Conservation (phyloP, 2,113 vertebrate genomes). For the Xerus inauris region DNA sequence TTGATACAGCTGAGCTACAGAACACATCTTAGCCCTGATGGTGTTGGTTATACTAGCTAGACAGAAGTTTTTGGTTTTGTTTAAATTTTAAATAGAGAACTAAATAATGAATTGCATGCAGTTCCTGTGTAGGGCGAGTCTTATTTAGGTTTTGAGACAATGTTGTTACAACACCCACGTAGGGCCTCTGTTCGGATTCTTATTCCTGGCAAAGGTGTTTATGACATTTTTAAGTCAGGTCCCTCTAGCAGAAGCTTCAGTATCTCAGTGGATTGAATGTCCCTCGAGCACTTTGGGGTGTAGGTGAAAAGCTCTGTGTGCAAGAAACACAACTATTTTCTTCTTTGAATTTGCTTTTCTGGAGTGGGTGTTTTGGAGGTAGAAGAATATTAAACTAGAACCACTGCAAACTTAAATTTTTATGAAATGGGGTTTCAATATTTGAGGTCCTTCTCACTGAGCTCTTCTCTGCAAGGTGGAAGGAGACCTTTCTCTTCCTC, state of each 20-base stretch:
- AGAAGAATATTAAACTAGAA: background rate
- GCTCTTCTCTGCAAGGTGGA: background rate
- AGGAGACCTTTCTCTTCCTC: background rate
- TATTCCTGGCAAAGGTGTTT: no score
- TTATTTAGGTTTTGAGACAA: background rate
- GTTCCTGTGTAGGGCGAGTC: background rate
- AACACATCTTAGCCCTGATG: background rate
- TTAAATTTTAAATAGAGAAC: background rate
- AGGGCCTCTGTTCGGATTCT: background rate
- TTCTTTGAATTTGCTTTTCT: background rate
- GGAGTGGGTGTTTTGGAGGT: background rate
- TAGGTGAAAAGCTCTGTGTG: no score
- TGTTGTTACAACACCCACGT: rapidly evolving
- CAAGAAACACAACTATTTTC: background rate
- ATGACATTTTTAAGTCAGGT: background rate
- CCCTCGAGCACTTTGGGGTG: background rate
- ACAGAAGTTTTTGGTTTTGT: background rate
- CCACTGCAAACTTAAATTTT: background rate
- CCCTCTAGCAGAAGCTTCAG: background rate
- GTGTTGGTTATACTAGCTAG: background rate
- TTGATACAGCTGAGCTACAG: background rate
- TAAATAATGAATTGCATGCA: background rate
- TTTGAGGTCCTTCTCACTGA: constrained; percentile 8
- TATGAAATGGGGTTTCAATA: constrained; percentile 1
- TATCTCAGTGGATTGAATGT: background rate